Conservation (phyloP, 2,888 invertebrate genomes). For the Nineta flava region DNA sequence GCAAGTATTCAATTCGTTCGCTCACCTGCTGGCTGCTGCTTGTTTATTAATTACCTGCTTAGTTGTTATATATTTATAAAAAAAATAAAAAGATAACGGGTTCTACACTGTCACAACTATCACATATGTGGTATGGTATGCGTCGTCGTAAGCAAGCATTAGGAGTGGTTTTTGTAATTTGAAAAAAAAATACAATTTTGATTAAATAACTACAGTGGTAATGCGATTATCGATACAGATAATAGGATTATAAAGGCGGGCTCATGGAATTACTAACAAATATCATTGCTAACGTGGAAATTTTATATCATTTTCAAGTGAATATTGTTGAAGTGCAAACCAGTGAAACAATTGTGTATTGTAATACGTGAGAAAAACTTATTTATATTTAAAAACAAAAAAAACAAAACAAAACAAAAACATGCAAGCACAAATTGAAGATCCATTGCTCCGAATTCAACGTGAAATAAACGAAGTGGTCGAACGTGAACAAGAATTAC, state of each 20-base stretch:
- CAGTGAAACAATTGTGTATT: too few relatives aligned
- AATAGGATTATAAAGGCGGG: too few relatives aligned
- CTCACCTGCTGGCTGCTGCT: not conserved
- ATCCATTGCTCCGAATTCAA: constrained; percentile 68
- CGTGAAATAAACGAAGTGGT: constrained; percentile 77
- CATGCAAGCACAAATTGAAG: constrained; percentile 29
- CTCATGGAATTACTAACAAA: too few relatives aligned
- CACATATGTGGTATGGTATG: too few relatives aligned
- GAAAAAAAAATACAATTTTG: too few relatives aligned
- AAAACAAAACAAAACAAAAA: too few relatives aligned
- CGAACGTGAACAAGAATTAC: constrained; percentile 67
- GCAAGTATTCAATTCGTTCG: too few relatives aligned
- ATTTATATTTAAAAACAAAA: not conserved
- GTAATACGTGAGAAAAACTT: not conserved
- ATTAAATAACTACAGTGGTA: too few relatives aligned
- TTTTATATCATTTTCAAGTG: too few relatives aligned
- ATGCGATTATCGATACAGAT: too few relatives aligned
- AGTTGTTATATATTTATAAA: not conserved
- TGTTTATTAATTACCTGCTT: not conserved
- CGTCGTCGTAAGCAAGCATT: not conserved
- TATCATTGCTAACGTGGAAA: too few relatives aligned
- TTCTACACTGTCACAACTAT: not conserved
- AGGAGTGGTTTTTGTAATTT: not conserved
- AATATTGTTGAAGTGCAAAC: too few relatives aligned
- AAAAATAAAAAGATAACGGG: not conserved